These are phyloP conservation scores for Brassicogethes aeneus DNA, from an alignment of 2,888 invertebrate species.

Conservation along the genomic window DNA sequence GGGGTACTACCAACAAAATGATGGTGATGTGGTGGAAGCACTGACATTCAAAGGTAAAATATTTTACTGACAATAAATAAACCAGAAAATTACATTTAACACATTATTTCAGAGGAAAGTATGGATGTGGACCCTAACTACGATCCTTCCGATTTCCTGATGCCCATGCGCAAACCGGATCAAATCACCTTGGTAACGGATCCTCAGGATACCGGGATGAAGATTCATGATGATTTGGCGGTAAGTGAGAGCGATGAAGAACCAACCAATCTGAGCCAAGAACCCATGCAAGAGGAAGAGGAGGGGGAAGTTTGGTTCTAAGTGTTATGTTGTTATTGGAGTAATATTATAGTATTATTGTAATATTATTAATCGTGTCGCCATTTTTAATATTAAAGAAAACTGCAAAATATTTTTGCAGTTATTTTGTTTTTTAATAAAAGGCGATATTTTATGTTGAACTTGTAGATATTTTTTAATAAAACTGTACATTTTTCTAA, in stretches of 20 bases:
- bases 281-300: slow-evolving; percentile 36
- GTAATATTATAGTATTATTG: no score
- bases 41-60: slow-evolving; percentile 32
- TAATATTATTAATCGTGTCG: no score
- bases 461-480: no score
- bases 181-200: slow-evolving; percentile 16
- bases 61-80: no score
- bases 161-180: slow-evolving; percentile 34
- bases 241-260: slow-evolving; percentile 73
- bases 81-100: not conserved
- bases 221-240: slow-evolving; percentile 65
- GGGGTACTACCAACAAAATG: slow-evolving; percentile 49
- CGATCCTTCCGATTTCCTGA: slow-evolving; percentile 77
- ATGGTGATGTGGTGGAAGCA: slow-evolving; percentile 27
- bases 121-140: slow-evolving; percentile 74
- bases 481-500: no score
- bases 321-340: no score
- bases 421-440: no score
- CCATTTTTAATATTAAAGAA: no score
- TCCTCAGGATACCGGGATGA: slow-evolving; percentile 42
- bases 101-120: slow-evolving; percentile 53
- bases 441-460: no score
- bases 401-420: no score
- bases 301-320: slow-evolving; percentile 54
- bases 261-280: slow-evolving; percentile 21